Evolutionary conservation across 2,113 vertebrate species (phyloP), one percentile per base, ranked within the genome.

Genomic region (Sinocyclocheilus maitianheensis): DNA sequence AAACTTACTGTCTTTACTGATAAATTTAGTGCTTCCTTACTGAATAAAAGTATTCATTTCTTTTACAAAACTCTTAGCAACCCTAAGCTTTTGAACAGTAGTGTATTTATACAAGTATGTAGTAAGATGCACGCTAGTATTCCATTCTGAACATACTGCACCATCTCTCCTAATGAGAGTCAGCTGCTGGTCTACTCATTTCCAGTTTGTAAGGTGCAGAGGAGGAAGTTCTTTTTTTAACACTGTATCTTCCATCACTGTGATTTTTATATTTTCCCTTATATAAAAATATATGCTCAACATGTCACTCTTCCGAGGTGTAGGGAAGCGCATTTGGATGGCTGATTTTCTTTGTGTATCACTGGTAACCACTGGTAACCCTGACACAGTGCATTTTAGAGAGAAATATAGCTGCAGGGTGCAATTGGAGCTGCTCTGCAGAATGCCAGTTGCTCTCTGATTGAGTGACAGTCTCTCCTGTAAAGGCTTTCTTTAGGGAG

Each of bases 341-440:
- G 72, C 55, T 87, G 84, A 3, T 91, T 92, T 90, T 90, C 88
- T 24, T 74, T 88, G 86, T 65, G 82, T 93, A 89, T 93, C 87
- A 83, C 88, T 89, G 80, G 88, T 94, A 91, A 90, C 90, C 63
- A 91, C 0, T 76, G 87, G 92, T 91, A 91, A 93, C 92, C 91
- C 92, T 94, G 94, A 94, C 89, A 92, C 92, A 80, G 87, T 92
- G 85, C 89, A 94, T 94, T 94, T 86, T 93, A 81, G 91, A 92
- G 90, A 92, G 92, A 87, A 91, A 92, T 93, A 93, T 93, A 93
- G 87, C 81, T 67, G 84, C 90, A 89, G 91, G 83, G 87, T 89
- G 90, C 90, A 93, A 93, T 90, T 91, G 91, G 88, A 91, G 82
- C 89, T 88, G 89, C 83, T 88, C 84, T 86, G 30, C 91, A 89